phyloP scores from a whole-genome alignment of 2,797 vertebrate species.

The Sorex maritimensis region DNA sequence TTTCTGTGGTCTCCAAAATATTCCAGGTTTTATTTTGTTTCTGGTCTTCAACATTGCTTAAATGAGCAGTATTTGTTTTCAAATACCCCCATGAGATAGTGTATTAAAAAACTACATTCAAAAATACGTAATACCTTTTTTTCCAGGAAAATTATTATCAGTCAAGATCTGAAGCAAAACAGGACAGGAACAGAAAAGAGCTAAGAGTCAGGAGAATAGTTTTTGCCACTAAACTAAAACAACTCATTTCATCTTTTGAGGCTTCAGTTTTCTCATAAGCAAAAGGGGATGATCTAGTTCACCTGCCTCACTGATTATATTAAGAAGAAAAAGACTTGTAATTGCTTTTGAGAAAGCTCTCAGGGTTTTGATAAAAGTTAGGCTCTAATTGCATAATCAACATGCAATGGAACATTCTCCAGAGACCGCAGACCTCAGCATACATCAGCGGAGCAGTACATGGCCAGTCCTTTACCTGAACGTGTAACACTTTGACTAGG shows the following conservation, averaged over 20 bases:
- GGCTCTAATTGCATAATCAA: not conserved
- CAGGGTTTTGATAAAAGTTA: constrained; percentile 4
- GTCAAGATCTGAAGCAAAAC: not conserved
- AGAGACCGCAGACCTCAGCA: not conserved
- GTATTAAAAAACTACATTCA: not conserved
- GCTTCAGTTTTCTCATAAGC: not conserved
- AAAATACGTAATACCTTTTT: not conserved
- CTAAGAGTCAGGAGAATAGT: not conserved
- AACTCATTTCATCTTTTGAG: not conserved
- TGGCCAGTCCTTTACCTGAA: too few relatives aligned
- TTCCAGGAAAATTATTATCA: not conserved
- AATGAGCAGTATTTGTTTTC: not conserved
- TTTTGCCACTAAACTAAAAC: constrained; percentile 16
- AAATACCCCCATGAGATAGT: not conserved
- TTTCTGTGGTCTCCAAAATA: not conserved
- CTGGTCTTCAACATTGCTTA: not conserved
- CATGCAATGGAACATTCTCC: not conserved
- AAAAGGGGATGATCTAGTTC: not conserved
- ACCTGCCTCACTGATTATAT: not conserved
- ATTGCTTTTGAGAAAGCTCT: constrained; percentile 5
- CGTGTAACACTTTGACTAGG: too few relatives aligned
- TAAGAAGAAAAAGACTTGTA: not conserved
- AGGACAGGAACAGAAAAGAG: not conserved
- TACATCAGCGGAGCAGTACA: not conserved
- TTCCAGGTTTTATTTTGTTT: too few relatives aligned